phyloP scores from a whole-genome alignment of 2,888 invertebrate genomes.

The Anaspis maculata region DNA sequence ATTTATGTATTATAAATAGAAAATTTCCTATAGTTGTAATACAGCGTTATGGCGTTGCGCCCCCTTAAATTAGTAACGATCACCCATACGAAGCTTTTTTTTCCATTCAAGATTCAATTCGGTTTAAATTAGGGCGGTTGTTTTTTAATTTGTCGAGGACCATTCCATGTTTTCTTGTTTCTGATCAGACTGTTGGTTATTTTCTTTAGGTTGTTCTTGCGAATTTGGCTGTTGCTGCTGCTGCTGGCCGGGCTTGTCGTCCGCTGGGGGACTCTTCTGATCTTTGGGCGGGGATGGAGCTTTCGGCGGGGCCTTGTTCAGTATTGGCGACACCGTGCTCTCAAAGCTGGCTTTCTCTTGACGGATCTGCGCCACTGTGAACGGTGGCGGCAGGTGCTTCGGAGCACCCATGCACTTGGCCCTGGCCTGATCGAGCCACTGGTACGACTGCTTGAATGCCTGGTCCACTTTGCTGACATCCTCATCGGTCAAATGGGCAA shows the following conservation, averaged over 20 bases:
- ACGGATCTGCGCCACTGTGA: conserved; percentile 71
- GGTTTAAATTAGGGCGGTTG: no score
- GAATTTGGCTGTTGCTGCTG: conserved; percentile 12
- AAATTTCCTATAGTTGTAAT: no score
- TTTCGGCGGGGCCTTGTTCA: conserved; percentile 89
- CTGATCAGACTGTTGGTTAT: no score
- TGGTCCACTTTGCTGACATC: conserved; percentile 72
- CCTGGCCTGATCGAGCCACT: conserved; percentile 77
- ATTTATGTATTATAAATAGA: no score
- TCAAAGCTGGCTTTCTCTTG: conserved; percentile 66
- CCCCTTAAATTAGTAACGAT: no score
- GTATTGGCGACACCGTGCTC: conserved; percentile 58
- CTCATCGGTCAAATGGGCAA: conserved; percentile 70
- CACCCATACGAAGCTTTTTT: no score
- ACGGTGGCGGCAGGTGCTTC: conserved; percentile 64
- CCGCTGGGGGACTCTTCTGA: conserved; percentile 30
- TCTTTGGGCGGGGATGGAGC: conserved; percentile 52
- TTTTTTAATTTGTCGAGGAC: no score
- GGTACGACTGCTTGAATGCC: conserved; percentile 60
- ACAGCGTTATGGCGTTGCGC: no score
- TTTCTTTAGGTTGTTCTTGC: conserved; percentile 14
- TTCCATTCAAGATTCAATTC: no score
- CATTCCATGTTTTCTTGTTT: conserved; percentile 27
- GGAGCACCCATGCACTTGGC: conserved; percentile 56
- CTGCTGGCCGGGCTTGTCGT: conserved; percentile 14